A percentile compares a stretch with the other conserved stretches of the same genome.
phyloP scores from a whole-genome alignment of 2,113 vertebrate species.

The Chelonoidis abingdonii region DNA sequence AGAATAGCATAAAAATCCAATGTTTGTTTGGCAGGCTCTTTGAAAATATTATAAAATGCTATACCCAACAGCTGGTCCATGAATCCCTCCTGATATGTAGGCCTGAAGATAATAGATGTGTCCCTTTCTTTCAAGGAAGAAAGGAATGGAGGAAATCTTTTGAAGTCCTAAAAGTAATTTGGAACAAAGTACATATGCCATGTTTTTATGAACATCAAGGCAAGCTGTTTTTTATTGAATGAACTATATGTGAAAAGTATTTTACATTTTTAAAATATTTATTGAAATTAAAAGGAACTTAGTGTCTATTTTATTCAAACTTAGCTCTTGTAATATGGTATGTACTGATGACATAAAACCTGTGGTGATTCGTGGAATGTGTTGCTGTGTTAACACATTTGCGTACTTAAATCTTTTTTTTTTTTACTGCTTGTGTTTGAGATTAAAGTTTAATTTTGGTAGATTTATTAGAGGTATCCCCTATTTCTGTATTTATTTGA shows the following conservation, averaged over 20 bases:
- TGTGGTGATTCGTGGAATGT: neutral
- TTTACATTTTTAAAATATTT: neutral
- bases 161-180: neutral
- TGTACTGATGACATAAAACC: neutral
- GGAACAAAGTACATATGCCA: neutral
- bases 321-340: neutral
- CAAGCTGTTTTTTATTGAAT: neutral
- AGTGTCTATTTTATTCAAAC: neutral
- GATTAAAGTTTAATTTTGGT: neutral
- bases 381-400: neutral
- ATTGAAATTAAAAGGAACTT: neutral
- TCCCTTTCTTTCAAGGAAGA: slow-evolving; percentile 13
- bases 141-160: slow-evolving; percentile 7
- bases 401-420: neutral
- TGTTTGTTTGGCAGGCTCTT: neutral
- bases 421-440: neutral
- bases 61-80: neutral
- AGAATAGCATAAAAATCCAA: neutral
- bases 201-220: neutral
- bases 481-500: neutral
- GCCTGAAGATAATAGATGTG: neutral
- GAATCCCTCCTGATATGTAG: neutral
- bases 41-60: neutral
- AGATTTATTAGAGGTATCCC: neutral
- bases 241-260: neutral